Evolutionary conservation across 2,888 invertebrate species (phyloP).

Genomic region (Diaphora mendica): DNA sequence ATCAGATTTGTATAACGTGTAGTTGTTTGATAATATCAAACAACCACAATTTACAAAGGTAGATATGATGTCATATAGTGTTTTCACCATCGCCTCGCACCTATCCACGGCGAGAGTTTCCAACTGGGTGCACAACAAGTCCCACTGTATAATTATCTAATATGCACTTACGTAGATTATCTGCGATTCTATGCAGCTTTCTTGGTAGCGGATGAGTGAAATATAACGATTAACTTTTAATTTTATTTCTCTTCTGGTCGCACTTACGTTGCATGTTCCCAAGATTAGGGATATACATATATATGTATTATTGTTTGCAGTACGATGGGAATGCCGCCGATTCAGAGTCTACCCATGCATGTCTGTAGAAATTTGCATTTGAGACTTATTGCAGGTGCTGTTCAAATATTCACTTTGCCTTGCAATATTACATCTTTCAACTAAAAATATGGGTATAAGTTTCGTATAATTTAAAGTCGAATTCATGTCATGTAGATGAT

Average conservation of each 20-base stretch:
- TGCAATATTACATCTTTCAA: background rate
- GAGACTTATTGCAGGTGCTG: background rate
- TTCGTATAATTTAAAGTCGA: background rate
- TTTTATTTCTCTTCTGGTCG: background rate
- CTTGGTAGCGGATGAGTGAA: slow-evolving; percentile 39
- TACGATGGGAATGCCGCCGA: background rate
- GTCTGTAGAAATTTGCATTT: background rate
- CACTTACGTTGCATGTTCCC: background rate
- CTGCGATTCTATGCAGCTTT: slow-evolving; percentile 46
- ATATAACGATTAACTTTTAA: slow-evolving; percentile 2
- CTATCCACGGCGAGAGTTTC: slow-evolving; percentile 66
- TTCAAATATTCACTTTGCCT: background rate
- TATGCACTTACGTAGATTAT: slow-evolving; percentile 41
- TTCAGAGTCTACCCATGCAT: background rate
- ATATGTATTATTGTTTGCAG: background rate
- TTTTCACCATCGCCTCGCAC: slow-evolving; percentile 71
- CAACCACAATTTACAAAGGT: background rate
- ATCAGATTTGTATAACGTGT: background rate
- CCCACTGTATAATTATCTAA: slow-evolving; percentile 57
- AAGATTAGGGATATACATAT: background rate
- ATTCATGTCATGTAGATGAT: background rate
- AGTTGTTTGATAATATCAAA: slow-evolving; percentile 5
- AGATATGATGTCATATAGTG: slow-evolving; percentile 40
- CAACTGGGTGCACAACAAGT: slow-evolving; percentile 62
- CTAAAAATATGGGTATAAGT: background rate